These are phyloP conservation scores for Acholoe squamosa DNA, from an alignment of 2,888 invertebrate species.

Conservation along the genomic window DNA sequence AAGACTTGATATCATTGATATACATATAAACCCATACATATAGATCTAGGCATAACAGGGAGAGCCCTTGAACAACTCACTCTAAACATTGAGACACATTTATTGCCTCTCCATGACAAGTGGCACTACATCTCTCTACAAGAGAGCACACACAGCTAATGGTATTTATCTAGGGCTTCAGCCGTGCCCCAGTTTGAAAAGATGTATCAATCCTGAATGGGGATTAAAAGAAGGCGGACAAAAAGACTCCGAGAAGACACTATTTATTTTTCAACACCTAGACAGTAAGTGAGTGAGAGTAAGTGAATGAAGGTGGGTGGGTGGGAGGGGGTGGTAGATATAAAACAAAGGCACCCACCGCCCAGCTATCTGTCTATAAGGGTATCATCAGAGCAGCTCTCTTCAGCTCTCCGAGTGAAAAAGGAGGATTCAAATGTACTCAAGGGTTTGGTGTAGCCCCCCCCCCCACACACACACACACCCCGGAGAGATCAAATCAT, in stretches of 20 bases:
- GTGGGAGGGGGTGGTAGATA: neutral
- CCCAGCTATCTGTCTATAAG: neutral
- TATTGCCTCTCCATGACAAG: no score
- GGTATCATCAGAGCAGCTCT: neutral
- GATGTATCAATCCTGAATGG: neutral
- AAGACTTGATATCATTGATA: no score
- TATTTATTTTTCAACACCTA: slow-evolving; percentile 15
- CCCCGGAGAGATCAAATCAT: slow-evolving; percentile 21
- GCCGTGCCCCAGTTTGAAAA: no score
- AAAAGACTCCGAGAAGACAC: neutral
- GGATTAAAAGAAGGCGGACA: no score
- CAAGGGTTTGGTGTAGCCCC: slow-evolving; percentile 3
- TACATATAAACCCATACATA: no score
- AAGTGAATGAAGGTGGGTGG: neutral
- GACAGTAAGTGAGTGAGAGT: neutral
- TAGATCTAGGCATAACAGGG: no score
- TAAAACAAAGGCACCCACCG: neutral
- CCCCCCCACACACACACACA: no score
- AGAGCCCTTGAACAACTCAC: no score
- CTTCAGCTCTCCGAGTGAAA: neutral
- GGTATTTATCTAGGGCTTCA: no score
- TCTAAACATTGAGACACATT: no score
- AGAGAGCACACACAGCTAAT: no score
- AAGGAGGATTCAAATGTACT: slow-evolving; percentile 3
- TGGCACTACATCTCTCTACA: no score